Evolutionary conservation across 2,797 vertebrate genomes (phyloP).

Genomic region (Nannoperca obscura): DNA sequence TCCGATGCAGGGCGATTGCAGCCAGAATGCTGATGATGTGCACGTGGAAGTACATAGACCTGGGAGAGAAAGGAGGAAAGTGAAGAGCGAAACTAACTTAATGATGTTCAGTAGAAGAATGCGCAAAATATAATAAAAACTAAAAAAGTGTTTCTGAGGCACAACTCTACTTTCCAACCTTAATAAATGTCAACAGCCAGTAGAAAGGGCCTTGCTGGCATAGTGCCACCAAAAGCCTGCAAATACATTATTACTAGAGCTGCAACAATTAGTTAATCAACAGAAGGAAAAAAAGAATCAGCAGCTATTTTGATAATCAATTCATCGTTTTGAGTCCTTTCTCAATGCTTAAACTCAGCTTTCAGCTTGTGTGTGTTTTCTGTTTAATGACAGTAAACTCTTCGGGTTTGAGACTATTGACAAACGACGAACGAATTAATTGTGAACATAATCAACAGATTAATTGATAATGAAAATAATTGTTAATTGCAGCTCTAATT

Average conservation of each 20-base stretch:
- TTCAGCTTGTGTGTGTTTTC: not conserved
- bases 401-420: not conserved
- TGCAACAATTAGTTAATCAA: not conserved
- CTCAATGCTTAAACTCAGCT: not conserved
- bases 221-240: not conserved
- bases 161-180: not conserved
- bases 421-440: not conserved
- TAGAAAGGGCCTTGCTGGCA: not conserved
- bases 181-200: not conserved
- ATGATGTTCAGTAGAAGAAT: not conserved
- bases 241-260: not conserved
- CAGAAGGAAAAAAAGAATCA: not conserved
- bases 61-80: slow-evolving; percentile 61
- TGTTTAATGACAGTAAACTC: not conserved
- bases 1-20: slow-evolving; percentile 83
- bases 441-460: not conserved
- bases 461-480: not conserved
- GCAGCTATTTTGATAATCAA: not conserved
- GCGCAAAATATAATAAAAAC: not conserved
- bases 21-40: slow-evolving; percentile 93
- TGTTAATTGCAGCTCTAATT: not conserved
- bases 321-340: not conserved
- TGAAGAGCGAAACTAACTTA: not conserved
- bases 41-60: slow-evolving; percentile 95
- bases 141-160: not conserved